Conservation (phyloP, 2,797 vertebrate genomes). For the Sebastes jordani region DNA sequence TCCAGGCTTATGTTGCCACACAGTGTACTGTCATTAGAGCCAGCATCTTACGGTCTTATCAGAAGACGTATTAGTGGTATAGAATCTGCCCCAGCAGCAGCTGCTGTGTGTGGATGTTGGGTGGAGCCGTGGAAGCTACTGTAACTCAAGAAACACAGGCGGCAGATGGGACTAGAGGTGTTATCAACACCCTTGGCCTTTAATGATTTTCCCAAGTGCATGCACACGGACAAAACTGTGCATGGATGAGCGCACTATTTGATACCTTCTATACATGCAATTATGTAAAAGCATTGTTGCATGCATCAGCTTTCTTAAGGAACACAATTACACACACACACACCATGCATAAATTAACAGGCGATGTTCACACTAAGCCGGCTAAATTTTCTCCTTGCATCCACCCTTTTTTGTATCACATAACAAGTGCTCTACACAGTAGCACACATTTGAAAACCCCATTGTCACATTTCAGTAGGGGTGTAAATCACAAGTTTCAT, state of each 20-base stretch:
- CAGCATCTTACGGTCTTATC: constrained; percentile 44
- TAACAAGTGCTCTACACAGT: background rate
- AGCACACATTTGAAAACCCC: background rate
- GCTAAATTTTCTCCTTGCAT: background rate
- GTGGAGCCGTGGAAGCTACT: constrained; percentile 29
- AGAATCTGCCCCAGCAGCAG: constrained; percentile 54
- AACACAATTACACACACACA: background rate
- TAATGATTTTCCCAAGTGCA: constrained; percentile 52
- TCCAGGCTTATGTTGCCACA: constrained; percentile 21
- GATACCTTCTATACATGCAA: constrained; percentile 34
- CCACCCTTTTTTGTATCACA: background rate
- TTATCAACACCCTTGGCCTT: constrained; percentile 61
- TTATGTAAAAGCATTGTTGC: constrained; percentile 39
- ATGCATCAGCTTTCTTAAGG: constrained; percentile 24
- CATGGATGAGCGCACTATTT: constrained; percentile 31
- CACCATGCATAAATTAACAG: background rate
- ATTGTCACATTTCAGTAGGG: background rate
- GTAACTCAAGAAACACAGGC: constrained; percentile 71
- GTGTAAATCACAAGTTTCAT: too few species aligned
- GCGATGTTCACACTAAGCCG: background rate
- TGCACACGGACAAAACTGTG: background rate
- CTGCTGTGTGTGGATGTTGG: constrained; percentile 52
- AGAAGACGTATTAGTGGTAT: constrained; percentile 49
- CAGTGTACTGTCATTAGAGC: constrained; percentile 33
- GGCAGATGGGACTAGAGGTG: constrained; percentile 74